Conservation (phyloP, 2,888 invertebrate species). For the Apodemia mormo region DNA sequence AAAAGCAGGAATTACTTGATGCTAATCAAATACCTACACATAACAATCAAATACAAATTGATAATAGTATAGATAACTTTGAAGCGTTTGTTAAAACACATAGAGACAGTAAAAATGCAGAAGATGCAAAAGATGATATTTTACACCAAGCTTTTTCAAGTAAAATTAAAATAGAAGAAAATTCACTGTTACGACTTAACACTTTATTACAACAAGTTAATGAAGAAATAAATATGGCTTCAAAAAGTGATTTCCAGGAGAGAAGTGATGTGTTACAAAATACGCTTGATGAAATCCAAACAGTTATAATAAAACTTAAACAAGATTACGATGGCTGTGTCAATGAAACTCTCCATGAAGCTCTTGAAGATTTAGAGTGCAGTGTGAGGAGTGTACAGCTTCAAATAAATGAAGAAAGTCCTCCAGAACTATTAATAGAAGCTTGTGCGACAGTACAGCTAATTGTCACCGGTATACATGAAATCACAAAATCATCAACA, state of each 20-base stretch:
- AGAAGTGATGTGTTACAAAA: slow-evolving; percentile 57
- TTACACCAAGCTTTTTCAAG: slow-evolving; percentile 1
- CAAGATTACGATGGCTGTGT: slow-evolving; percentile 58
- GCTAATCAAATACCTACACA: background rate
- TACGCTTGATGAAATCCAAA: slow-evolving; percentile 71
- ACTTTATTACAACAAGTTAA: slow-evolving; percentile 58
- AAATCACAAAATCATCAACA: slow-evolving; percentile 47
- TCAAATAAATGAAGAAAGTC: slow-evolving; percentile 68
- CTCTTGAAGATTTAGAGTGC: slow-evolving; percentile 77
- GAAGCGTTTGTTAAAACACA: background rate
- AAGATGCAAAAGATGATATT: background rate
- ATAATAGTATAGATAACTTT: background rate
- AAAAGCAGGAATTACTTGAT: background rate
- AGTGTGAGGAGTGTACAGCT: slow-evolving; percentile 75
- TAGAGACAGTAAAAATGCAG: background rate
- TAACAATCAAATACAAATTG: background rate
- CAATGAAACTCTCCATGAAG: slow-evolving; percentile 69
- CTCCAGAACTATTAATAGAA: slow-evolving; percentile 63
- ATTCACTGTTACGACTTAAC: slow-evolving; percentile 54
- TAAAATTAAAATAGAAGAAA: slow-evolving; percentile 40
- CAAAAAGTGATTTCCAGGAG: slow-evolving; percentile 44
- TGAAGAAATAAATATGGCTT: slow-evolving; percentile 48
- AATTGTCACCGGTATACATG: slow-evolving; percentile 59
- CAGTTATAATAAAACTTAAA: slow-evolving; percentile 70
- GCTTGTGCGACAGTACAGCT: slow-evolving; percentile 67